Evolutionary conservation across 2,888 invertebrate genomes (phyloP).

Genomic region (Papilio demoleus): DNA sequence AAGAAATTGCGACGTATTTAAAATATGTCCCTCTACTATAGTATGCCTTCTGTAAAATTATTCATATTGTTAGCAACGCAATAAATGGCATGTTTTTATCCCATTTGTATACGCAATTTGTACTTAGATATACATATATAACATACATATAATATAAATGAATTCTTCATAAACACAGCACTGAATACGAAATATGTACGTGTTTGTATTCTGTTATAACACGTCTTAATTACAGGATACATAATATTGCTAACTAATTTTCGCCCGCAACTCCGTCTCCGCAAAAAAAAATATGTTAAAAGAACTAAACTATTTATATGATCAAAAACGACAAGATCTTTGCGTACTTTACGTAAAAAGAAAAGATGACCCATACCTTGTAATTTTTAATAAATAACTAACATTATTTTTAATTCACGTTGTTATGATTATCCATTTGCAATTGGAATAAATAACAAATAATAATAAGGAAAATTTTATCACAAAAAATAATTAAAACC

Average conservation of each 20-base stretch:
- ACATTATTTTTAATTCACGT: too few relatives aligned
- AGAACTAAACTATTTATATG: neutral
- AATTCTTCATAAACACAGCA: conserved; percentile 21
- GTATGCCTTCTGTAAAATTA: neutral
- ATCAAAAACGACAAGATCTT: neutral
- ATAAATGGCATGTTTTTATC: neutral
- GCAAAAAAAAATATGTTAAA: neutral
- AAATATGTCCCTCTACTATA: neutral
- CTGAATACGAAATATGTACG: conserved; percentile 31
- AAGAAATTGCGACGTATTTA: neutral
- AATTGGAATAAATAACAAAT: neutral
- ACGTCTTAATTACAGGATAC: too few relatives aligned
- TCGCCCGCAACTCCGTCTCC: too few relatives aligned
- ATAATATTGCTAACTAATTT: too few relatives aligned
- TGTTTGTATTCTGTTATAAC: conserved; percentile 10
- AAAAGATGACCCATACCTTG: too few relatives aligned
- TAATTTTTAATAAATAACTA: too few relatives aligned
- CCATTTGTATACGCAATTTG: neutral
- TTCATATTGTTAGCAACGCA: neutral
- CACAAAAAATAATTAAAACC: neutral
- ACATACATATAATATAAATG: neutral
- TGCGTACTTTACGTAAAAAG: too few relatives aligned
- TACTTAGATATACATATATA: neutral
- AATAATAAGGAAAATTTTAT: neutral
- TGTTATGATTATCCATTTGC: too few relatives aligned